Percentiles rank a stretch among this genome's conserved stretches.
phyloP scores from a whole-genome alignment of 35 echinoderm and acorn worm genomes.

The Diadema setosum region DNA sequence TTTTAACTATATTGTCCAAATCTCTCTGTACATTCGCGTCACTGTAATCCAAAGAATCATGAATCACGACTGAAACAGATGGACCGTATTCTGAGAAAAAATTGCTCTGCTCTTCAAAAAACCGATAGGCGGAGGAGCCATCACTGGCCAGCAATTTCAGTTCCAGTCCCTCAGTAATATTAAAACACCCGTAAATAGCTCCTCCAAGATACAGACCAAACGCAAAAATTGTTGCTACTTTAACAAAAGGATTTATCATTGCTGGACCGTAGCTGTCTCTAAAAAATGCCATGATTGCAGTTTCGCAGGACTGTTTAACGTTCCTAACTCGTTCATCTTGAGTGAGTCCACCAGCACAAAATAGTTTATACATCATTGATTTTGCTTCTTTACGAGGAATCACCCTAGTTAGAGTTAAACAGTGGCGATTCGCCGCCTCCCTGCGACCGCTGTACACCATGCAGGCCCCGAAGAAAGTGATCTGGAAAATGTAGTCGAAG shows the following conservation, averaged over 20 bases:
- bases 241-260: background rate
- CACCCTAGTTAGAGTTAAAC: conserved; percentile 65
- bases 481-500: conserved; percentile 84
- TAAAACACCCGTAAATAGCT: conserved; percentile 36
- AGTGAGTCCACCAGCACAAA: conserved; percentile 81
- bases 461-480: conserved; percentile 94
- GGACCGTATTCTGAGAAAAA: conserved; percentile 42
- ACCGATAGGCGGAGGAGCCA: conserved; percentile 2
- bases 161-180: conserved; percentile 20
- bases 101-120: background rate
- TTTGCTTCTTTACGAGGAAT: conserved; percentile 66
- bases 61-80: conserved; percentile 47
- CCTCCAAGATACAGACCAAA: conserved; percentile 10
- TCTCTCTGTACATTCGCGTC: background rate
- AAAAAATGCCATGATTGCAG: conserved; percentile 44
- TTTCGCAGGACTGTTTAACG: background rate
- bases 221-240: background rate
- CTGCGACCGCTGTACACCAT: conserved; percentile 81
- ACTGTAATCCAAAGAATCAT: conserved; percentile 44
- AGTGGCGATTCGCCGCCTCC: conserved; percentile 75
- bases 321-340: background rate
- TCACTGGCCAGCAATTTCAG: conserved; percentile 18
- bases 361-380: conserved; percentile 51
- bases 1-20: conserved; percentile 24
- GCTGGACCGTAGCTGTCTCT: conserved; percentile 60